Evolutionary conservation across 2,888 invertebrate species (phyloP), one percentile per base, ranked within the genome.

Genomic region (Chymomyza fuscimana): DNA sequence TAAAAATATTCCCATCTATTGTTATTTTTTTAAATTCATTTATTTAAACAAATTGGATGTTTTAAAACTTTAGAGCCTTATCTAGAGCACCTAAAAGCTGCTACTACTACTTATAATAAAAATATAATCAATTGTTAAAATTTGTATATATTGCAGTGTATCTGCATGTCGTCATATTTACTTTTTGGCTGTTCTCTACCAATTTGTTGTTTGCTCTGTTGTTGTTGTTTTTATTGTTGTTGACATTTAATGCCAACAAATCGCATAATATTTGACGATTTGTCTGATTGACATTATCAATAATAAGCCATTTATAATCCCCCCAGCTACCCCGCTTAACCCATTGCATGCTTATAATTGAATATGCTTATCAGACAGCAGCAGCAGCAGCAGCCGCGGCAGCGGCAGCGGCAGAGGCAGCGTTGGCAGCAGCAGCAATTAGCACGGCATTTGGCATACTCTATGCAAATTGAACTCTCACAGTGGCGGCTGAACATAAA

Each of bases 211-310:
- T 46, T 46, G 40, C 5, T 19, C 36, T 64, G 54, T 40, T 50
- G 62, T 40, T 40, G 51, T 32, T 3, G 15, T 15, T 54, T 16
- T 25, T 15, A 15, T 9, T 50, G 36, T 2, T 68, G 61, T 54
- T 67, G 69, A 73, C 76, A 76, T 67, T 74, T 74, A 80, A 76
- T 74, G 74, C 70, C 67, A 36, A 64, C 74, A 83, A 79, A 74
- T 78, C 78, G 76, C 68, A 73, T 71, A 76, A 70, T 40, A 68
- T 61, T 66, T 50, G 68, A 51, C 70, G 63, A 79, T 66, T 77
- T 77, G 65, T 65, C 68, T 70, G 77, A 76, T 85, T 85, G 72
- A 68, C 70, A 72, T 46, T 72, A 69, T 83, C 77, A 78, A 75
- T 84, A 78, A 69, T 76, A 72, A 36, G 7, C 32, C 10, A 61